phyloP scores from a whole-genome alignment of 2,113 vertebrate genomes.

The Bos taurus region DNA sequence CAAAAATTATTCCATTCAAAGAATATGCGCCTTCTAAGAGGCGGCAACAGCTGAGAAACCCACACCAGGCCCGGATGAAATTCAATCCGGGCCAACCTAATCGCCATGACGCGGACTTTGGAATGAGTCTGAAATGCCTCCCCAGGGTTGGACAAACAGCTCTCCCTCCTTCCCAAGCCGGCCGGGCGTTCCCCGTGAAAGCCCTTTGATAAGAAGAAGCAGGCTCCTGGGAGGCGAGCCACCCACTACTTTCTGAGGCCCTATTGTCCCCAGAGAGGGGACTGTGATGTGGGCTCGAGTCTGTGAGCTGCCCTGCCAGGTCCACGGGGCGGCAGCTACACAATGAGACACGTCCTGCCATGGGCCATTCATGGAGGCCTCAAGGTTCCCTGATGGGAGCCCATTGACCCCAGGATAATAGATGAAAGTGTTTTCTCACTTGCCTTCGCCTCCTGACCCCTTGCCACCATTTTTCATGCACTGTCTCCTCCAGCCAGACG shows the following conservation, averaged over 20 bases:
- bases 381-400: constrained; percentile 66
- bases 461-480: constrained; percentile 75
- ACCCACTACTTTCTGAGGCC: constrained; percentile 73
- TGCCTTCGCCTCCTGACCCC: constrained; percentile 72
- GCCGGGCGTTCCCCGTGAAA: constrained; percentile 47
- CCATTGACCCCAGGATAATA: constrained; percentile 72
- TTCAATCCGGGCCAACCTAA: constrained; percentile 60
- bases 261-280: constrained; percentile 59
- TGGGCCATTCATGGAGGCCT: constrained; percentile 59
- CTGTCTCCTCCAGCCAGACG: constrained; percentile 67
- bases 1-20: constrained; percentile 54
- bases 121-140: constrained; percentile 50
- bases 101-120: constrained; percentile 59
- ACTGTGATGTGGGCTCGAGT: constrained; percentile 46
- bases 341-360: constrained; percentile 61
- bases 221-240: constrained; percentile 67
- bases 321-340: constrained; percentile 25
- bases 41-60: constrained; percentile 61
- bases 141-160: background rate
- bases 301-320: constrained; percentile 7
- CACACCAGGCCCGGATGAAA: constrained; percentile 48
- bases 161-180: constrained; percentile 42
- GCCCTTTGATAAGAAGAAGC: constrained; percentile 66
- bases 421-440: constrained; percentile 74
- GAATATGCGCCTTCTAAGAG: constrained; percentile 41